Base-by-base conservation (phyloP, 2,113 vertebrate genomes). In the Channa argus region DNA sequence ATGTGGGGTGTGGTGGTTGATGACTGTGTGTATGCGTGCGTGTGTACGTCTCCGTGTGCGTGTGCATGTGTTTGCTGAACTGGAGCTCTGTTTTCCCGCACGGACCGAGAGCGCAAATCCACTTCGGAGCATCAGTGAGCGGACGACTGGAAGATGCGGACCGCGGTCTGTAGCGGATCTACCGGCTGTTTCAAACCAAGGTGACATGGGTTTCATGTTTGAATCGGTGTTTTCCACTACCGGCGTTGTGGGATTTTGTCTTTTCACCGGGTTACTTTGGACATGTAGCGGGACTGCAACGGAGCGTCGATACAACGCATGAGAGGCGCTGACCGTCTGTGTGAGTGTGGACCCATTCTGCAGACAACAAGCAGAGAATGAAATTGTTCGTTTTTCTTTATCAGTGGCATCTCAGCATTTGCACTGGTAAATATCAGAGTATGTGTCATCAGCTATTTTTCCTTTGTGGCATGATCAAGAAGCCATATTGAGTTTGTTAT, bases 1-100 rank as follows among this genome's bases (percentile, higher is more conserved):
- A 88, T 86, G 87, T 84, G 87, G 90, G 92, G 92, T 89, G 91
- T 93, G 90, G 91, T 70, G 83, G 63, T 77, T 69, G 82, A 78
- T 86, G 82, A 49, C 13, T 73, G 67, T 56, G 77, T 86, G 77
- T 64, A 70, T 46, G 47, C 41, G 54, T 54, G 47, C 56, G 11
- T 77, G 44, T 63, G 58, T 45, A 38, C 63, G 43, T 67, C n/a
- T 69, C 33, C 56, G 55, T 44, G 49, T 58, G 59, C 50, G 43
- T 66, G 58, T 65, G 63, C 56, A 46, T 41, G 47, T 58, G 41
- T 51, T 13, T 61, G 59, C 54, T 52, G 24, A 24, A 24, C 24
- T 1, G 24, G 65, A 61, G 52, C 69, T 71, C 52, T 13, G 64
- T 79, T 44, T 84, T 54, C 67, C 51, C 62, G 53, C 71, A 61